These are phyloP conservation scores for Lydus trimaculatus DNA, from an alignment of 2,888 invertebrate genomes.

Conservation along the genomic window DNA sequence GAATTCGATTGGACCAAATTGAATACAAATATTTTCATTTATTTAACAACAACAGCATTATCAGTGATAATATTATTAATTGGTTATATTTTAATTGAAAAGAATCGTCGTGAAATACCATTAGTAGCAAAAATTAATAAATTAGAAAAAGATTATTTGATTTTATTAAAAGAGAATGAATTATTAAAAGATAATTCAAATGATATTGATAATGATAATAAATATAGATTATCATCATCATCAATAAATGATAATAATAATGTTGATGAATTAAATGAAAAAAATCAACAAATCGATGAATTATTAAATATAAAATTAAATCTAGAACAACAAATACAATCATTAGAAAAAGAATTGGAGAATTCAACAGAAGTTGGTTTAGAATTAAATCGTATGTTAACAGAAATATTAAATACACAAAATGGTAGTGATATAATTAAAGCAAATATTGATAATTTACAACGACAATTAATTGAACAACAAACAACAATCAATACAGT, in stretches of 20 bases:
- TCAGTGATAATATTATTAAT: conserved; percentile 76
- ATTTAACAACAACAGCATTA: conserved; percentile 67
- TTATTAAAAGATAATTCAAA: conserved; percentile 66
- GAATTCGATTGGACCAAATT: conserved; percentile 33
- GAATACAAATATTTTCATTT: conserved; percentile 45
- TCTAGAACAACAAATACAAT: conserved; percentile 72
- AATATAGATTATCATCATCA: too few relatives aligned
- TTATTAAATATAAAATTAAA: conserved; percentile 60
- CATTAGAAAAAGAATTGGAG: conserved; percentile 78
- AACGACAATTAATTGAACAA: conserved; percentile 71
- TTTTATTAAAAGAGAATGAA: conserved; percentile 70
- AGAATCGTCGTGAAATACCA: conserved; percentile 73
- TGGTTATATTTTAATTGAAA: conserved; percentile 81
- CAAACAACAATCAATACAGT: conserved; percentile 65
- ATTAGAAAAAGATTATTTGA: conserved; percentile 68
- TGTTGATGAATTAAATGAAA: conserved; percentile 75
- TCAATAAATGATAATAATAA: conserved; percentile 63
- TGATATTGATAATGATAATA: conserved; percentile 21
- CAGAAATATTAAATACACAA: conserved; percentile 73
- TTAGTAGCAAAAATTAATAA: conserved; percentile 74
- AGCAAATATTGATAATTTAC: conserved; percentile 71
- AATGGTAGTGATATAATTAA: conserved; percentile 68
- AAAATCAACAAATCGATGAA: conserved; percentile 70
- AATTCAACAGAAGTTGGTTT: conserved; percentile 81
- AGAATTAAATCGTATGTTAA: conserved; percentile 74